These are phyloP conservation scores for Lerema accius DNA, from an alignment of 1,140 invertebrate genomes.

Conservation along the genomic window DNA sequence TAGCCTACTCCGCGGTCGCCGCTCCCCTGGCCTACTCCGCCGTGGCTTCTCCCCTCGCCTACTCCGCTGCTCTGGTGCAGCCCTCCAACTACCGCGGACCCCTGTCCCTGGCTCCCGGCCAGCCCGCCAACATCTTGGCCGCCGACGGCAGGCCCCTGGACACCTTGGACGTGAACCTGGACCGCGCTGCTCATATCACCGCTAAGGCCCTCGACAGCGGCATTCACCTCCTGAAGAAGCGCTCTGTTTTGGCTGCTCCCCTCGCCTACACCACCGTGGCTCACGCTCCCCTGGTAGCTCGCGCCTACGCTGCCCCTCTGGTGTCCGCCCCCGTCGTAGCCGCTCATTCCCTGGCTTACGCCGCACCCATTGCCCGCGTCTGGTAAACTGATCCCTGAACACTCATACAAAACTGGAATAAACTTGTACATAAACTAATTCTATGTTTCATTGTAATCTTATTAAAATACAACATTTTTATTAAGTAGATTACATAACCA, in stretches of 20 bases:
- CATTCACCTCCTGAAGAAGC: conserved; percentile 52
- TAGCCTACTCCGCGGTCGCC: conserved; percentile 44
- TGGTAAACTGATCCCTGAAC: conserved; percentile 25
- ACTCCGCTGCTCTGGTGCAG: conserved; percentile 44
- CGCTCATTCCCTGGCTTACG: conserved; percentile 16
- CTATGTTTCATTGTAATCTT: conserved; percentile 6
- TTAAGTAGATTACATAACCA: too few species aligned
- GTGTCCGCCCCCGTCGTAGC: conserved; percentile 38
- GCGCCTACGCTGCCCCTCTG: conserved; percentile 30
- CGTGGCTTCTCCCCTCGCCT: conserved; percentile 41
- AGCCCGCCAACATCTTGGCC: conserved; percentile 72
- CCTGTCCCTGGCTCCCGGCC: conserved; percentile 64
- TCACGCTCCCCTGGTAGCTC: conserved; percentile 42
- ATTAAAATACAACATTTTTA: too few species aligned
- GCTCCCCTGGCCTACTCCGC: conserved; percentile 46
- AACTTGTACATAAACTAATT: conserved; percentile 8
- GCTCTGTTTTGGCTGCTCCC: conserved; percentile 44
- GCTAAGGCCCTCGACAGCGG: conserved; percentile 60
- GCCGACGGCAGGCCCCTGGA: conserved; percentile 75
- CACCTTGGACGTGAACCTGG: conserved; percentile 75
- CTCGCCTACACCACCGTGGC: conserved; percentile 38
- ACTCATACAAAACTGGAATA: conserved; percentile 19
- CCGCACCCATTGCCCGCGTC: conserved; percentile 38
- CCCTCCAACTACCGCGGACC: conserved; percentile 64
- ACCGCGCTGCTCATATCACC: conserved; percentile 69